Conservation (phyloP, 2,888 invertebrate species). For the Drosophila suboccidentalis region DNA sequence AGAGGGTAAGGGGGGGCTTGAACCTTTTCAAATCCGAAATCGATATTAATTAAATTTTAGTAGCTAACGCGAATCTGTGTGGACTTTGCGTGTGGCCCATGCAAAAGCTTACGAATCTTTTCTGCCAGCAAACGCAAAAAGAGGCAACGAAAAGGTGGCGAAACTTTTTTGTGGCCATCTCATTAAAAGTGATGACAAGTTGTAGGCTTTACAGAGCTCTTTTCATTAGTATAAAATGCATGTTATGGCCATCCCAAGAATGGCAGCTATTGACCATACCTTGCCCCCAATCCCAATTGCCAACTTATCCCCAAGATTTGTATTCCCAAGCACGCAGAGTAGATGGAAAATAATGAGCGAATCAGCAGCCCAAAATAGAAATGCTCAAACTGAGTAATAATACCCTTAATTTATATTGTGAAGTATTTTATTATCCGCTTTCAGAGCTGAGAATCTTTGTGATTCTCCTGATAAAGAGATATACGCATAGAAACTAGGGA, state of each 20-base stretch:
- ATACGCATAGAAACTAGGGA: too few species aligned
- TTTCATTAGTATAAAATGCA: slow-evolving; percentile 56
- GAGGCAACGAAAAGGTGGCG: slow-evolving; percentile 50
- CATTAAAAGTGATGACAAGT: slow-evolving; percentile 78
- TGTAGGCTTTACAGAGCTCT: slow-evolving; percentile 53
- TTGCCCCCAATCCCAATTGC: slow-evolving; percentile 6
- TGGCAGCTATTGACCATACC: slow-evolving; percentile 8
- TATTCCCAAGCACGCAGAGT: slow-evolving; percentile 4
- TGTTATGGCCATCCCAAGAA: slow-evolving; percentile 20
- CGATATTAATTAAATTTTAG: slow-evolving; percentile 82
- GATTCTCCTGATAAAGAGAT: too few species aligned
- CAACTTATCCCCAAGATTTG: slow-evolving; percentile 22
- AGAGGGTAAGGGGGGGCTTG: neutral
- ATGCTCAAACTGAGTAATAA: slow-evolving; percentile 9
- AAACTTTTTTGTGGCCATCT: slow-evolving; percentile 68
- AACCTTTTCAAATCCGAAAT: slow-evolving; percentile 80
- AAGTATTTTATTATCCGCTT: neutral
- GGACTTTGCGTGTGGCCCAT: slow-evolving; percentile 49
- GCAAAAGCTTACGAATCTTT: slow-evolving; percentile 54
- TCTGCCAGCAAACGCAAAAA: slow-evolving; percentile 1
- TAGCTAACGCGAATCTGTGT: slow-evolving; percentile 65
- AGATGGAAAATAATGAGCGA: slow-evolving; percentile 42
- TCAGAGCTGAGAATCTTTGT: slow-evolving; percentile 1
- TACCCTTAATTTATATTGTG: slow-evolving; percentile 16
- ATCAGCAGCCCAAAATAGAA: slow-evolving; percentile 20